Evolutionary conservation across 2,113 vertebrate genomes (phyloP), one percentile per base, ranked within the genome.

Genomic region (Seriola rivoliana): DNA sequence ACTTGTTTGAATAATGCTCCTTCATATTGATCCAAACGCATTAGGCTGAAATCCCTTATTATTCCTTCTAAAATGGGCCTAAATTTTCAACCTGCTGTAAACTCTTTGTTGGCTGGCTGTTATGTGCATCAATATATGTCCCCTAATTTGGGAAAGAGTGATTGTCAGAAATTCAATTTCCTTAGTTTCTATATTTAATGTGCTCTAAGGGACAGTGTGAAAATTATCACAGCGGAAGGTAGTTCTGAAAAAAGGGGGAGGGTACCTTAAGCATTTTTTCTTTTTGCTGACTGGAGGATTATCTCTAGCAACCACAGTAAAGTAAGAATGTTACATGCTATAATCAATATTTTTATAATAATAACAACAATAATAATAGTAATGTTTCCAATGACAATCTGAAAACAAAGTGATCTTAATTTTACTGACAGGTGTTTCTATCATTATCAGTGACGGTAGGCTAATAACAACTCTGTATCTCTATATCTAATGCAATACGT

Each of bases 91-190:
- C 71, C 25, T 79, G 36, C 69, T 86, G 70, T 86, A 74, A 72
- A 40, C 46, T 64, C 48, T 66, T 65, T 57, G 70, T 82, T 85
- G 67, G 65, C 38, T 78, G 38, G 59, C 42, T 69, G 40, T 59
- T 54, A 57, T 62, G 38, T 21, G n/a, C 14, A 71, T 63, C 60
- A 74, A 67, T 40, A 67, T 40, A 75, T 55, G n/a, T 60, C 55
- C 48, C 60, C 65, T 23, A 82, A 55, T 81, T 81, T 80, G 23
- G 44, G 78, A 70, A 64, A 71, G 14, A 44, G 36, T 60, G 44
- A 71, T 44, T 82, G 58, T 76, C 25, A 73, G 72, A 89, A 86
- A 90, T 78, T 73, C 29, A 62, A 54, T 90, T 85, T 75, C 34
- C 58, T 73, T 75, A 14, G n/a, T 38, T 87, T 86, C 71, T 80